Conservation (phyloP, 1,140 invertebrate genomes). For the Tachypleus tridentatus region DNA sequence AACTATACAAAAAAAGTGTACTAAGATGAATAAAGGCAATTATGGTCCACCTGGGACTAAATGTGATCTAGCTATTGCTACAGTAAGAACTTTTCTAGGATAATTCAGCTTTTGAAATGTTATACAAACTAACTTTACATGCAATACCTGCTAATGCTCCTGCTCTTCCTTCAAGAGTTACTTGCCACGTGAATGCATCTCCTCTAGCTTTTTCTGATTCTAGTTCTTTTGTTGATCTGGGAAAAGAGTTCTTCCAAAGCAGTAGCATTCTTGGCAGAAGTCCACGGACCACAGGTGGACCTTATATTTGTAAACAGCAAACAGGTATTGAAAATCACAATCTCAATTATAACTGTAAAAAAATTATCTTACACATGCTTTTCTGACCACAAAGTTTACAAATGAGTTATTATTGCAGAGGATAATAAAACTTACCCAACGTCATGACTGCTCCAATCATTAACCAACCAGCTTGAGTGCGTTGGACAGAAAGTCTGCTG, state of each 20-base stretch:
- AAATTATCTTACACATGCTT: constrained; percentile 14
- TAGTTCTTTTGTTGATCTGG: constrained; percentile 84
- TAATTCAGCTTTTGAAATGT: too few species aligned
- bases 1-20: too few species aligned
- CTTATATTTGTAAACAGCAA: constrained; percentile 27
- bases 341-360: constrained; percentile 26
- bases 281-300: constrained; percentile 73
- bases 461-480: constrained; percentile 95
- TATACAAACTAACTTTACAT: too few species aligned
- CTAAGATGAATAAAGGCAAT: too few species aligned
- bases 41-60: too few species aligned
- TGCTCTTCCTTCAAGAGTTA: constrained; percentile 88
- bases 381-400: background rate
- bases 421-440: constrained; percentile 48
- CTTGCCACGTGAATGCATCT: constrained; percentile 96
- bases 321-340: too few species aligned
- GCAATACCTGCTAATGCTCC: constrained; percentile 82
- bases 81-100: too few species aligned
- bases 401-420: constrained; percentile 3
- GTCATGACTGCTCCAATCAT: constrained; percentile 94
- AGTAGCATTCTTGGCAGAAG: constrained; percentile 82
- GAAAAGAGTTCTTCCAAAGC: constrained; percentile 96
- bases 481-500: constrained; percentile 80
- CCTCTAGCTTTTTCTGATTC: constrained; percentile 94
- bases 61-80: too few species aligned